Evolutionary conservation across 2,113 vertebrate genomes (phyloP).

Genomic region (Psittacara wagleri): DNA sequence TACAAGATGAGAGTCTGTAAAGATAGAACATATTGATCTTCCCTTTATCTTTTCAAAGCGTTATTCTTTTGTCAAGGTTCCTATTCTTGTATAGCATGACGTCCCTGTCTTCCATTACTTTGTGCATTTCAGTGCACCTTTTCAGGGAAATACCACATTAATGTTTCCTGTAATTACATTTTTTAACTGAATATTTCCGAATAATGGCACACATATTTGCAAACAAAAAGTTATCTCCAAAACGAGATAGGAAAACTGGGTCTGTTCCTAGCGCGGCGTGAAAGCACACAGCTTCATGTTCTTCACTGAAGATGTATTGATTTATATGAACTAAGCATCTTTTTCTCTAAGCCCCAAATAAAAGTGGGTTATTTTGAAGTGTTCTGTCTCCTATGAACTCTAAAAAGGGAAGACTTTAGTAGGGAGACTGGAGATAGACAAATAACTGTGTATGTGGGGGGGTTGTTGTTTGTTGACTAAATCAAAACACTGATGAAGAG

Average conservation of each 20-base stretch:
- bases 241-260: neutral
- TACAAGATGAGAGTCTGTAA: constrained; percentile 38
- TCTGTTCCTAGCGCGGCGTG: neutral
- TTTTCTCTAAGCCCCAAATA: neutral
- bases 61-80: constrained; percentile 35
- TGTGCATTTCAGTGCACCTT: neutral
- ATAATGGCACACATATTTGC: neutral
- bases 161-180: neutral
- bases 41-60: constrained; percentile 59
- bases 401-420: neutral
- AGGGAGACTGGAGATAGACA: neutral
- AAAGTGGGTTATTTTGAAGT: constrained; percentile 5
- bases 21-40: constrained; percentile 60
- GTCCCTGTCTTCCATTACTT: neutral
- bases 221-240: neutral
- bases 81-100: neutral
- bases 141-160: neutral
- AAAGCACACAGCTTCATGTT: neutral
- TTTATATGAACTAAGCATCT: constrained; percentile 19
- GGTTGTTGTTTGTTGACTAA: neutral
- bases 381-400: neutral
- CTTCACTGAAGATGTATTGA: constrained; percentile 6
- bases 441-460: neutral
- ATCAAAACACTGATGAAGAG: neutral
- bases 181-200: neutral